Percentiles rank a stretch among this genome's conserved stretches.
These are phyloP conservation scores for Eucriotettix oculatus DNA, from an alignment of 2,888 invertebrate genomes.

Conservation along the genomic window DNA sequence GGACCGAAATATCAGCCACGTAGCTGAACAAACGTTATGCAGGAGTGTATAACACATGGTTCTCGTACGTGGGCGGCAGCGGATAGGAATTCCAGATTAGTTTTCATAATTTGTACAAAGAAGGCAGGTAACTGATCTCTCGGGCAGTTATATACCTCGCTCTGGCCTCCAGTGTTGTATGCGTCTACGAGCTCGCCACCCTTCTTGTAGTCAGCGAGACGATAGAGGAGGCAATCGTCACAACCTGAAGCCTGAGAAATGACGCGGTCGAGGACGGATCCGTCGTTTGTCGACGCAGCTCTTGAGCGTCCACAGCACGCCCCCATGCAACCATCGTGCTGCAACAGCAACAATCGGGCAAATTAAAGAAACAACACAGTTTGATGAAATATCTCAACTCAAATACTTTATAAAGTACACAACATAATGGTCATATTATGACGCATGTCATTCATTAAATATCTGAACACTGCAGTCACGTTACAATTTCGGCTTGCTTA, in stretches of 20 bases:
- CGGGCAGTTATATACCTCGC: slow-evolving; percentile 32
- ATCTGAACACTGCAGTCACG: too few species aligned
- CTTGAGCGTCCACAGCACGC: slow-evolving; percentile 21
- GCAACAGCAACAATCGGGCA: neutral
- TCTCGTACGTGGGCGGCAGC: neutral
- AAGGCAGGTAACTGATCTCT: too few species aligned
- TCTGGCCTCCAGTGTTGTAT: slow-evolving; percentile 67
- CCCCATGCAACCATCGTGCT: too few species aligned
- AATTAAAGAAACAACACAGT: neutral
- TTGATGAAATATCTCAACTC: neutral
- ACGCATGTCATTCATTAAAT: too few species aligned
- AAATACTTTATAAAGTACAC: too few species aligned
- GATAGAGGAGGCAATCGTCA: slow-evolving; percentile 74
- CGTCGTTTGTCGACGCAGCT: slow-evolving; percentile 32
- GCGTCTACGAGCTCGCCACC: slow-evolving; percentile 81
- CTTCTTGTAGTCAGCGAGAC: slow-evolving; percentile 78
- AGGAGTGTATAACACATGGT: neutral
- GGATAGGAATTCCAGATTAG: neutral
- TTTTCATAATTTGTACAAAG: too few species aligned
- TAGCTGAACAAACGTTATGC: too few species aligned
- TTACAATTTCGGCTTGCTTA: too few species aligned
- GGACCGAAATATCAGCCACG: too few species aligned
- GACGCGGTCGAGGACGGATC: slow-evolving; percentile 75
- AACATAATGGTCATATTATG: too few species aligned
- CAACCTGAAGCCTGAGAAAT: slow-evolving; percentile 68